Conservation (phyloP, 1,140 invertebrate genomes). For the Nebria ingens region DNA sequence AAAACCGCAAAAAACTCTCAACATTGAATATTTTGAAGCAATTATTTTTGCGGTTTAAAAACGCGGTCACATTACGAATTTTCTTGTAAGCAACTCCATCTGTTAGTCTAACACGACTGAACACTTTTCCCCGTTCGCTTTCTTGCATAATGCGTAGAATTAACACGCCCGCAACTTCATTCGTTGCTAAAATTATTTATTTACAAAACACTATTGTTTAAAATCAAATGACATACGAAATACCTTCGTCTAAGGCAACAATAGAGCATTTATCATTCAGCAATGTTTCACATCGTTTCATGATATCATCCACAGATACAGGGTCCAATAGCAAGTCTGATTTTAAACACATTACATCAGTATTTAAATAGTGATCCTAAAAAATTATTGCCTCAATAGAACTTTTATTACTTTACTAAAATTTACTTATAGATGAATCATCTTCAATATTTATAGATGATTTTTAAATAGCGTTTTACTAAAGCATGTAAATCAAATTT, state of each 20-base stretch:
- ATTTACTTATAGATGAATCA: no score
- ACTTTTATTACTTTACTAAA: no score
- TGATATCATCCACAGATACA: conserved; percentile 38
- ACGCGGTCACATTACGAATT: conserved; percentile 31
- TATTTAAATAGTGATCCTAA: conserved; percentile 40
- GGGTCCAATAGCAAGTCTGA: conserved; percentile 38
- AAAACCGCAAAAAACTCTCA: conserved; percentile 30
- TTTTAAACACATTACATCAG: conserved; percentile 38
- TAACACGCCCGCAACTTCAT: conserved; percentile 24
- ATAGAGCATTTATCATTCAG: conserved; percentile 51
- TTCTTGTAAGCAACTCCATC: conserved; percentile 31
- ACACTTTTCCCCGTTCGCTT: conserved; percentile 26
- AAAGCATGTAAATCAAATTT: no score
- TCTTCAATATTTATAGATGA: no score
- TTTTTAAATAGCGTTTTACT: no score
- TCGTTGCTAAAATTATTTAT: conserved; percentile 12
- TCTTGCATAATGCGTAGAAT: conserved; percentile 24
- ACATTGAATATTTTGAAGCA: conserved; percentile 27
- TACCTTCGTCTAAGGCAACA: conserved; percentile 41
- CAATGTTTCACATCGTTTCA: no score
- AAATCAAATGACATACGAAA: not conserved
- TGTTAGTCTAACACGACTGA: conserved; percentile 23
- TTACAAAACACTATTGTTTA: not conserved
- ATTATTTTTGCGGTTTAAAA: conserved; percentile 32
- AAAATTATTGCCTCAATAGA: no score